phyloP scores from a whole-genome alignment of 92 coral and sea anemone genomes.

The Actinernus sp. region DNA sequence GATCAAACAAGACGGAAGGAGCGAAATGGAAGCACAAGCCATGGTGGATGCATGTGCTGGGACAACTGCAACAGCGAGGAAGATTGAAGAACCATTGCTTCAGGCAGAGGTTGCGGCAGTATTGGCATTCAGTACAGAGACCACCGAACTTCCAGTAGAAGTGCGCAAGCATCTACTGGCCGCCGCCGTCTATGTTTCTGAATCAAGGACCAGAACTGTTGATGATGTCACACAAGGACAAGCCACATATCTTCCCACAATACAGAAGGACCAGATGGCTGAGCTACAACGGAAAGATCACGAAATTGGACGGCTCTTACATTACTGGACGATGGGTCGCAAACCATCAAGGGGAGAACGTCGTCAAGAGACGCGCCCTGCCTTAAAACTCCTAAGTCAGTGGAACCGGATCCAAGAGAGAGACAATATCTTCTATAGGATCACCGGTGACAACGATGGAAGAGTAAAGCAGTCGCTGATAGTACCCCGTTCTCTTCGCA shows the following conservation, averaged over 20 bases:
- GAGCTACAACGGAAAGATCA: conserved; percentile 28
- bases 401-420: conserved; percentile 41
- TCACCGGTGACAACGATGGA: too few species aligned
- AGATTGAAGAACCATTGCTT: too few species aligned
- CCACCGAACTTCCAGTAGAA: conserved; percentile 48
- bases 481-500: conserved; percentile 33
- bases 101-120: neutral
- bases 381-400: conserved; percentile 25
- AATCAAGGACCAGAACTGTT: too few species aligned
- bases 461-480: too few species aligned
- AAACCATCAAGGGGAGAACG: conserved; percentile 13
- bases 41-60: too few species aligned
- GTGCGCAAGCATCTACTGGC: conserved; percentile 29
- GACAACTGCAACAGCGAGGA: too few species aligned
- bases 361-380: neutral
- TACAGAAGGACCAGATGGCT: conserved; percentile 6
- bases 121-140: neutral
- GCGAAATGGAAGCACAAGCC: too few species aligned
- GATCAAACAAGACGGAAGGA: conserved; percentile 13
- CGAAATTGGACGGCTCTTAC: conserved; percentile 9
- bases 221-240: too few species aligned
- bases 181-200: too few species aligned
- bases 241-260: conserved; percentile 34
- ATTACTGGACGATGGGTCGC: conserved; percentile 22
- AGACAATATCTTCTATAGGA: conserved; percentile 36